Percentiles rank a stretch among this genome's conserved stretches.
These are phyloP conservation scores for Drosophila carrolli DNA, from an alignment of 1,140 invertebrate species.

Conservation along the genomic window DNA sequence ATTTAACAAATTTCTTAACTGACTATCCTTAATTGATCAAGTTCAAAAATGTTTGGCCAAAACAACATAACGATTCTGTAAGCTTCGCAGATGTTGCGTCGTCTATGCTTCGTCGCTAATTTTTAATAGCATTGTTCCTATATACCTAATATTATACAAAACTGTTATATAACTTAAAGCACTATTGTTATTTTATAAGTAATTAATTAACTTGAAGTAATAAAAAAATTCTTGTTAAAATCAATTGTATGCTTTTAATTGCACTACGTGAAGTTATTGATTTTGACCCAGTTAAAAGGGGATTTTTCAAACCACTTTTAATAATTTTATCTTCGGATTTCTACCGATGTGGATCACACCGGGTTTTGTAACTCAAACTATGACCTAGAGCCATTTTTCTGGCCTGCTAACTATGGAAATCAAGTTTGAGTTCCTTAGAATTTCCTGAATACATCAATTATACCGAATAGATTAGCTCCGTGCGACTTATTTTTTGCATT, in stretches of 20 bases:
- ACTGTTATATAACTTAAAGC: constrained; percentile 6
- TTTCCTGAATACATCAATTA: constrained; percentile 20
- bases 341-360: neutral
- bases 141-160: neutral
- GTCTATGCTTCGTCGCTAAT: too few species aligned
- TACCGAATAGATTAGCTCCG: neutral
- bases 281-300: constrained; percentile 19
- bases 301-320: constrained; percentile 10
- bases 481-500: constrained; percentile 24
- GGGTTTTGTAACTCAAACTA: constrained; percentile 13
- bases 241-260: constrained; percentile 4
- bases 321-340: constrained; percentile 16
- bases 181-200: neutral
- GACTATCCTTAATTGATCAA: constrained; percentile 8
- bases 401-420: constrained; percentile 20
- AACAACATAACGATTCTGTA: neutral
- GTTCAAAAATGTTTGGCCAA: constrained; percentile 2
- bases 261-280: constrained; percentile 12
- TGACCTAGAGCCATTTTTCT: constrained; percentile 1
- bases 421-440: constrained; percentile 30
- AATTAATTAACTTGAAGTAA: constrained; percentile 9
- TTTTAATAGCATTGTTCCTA: constrained; percentile 7
- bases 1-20: neutral
- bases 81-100: too few species aligned
- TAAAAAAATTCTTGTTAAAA: constrained; percentile 31